Evolutionary conservation across 2,888 invertebrate species (phyloP).

Genomic region (Phasia obesa): DNA sequence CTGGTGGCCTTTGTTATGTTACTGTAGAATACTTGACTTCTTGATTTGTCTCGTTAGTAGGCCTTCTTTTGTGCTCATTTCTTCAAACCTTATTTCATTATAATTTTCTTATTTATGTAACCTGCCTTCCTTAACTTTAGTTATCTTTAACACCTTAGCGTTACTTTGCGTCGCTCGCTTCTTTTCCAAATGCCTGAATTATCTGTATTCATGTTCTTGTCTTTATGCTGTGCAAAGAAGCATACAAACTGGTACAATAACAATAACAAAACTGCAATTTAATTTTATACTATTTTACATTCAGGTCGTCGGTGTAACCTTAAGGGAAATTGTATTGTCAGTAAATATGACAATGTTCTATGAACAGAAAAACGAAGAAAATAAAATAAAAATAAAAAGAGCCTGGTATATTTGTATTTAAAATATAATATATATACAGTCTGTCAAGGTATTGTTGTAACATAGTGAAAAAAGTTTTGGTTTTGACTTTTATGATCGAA

Average conservation of each 20-base stretch:
- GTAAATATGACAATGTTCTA: conserved; percentile 62
- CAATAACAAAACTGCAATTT: conserved; percentile 49
- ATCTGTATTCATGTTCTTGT: background rate
- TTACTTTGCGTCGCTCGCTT: conserved; percentile 39
- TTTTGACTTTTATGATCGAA: too few relatives aligned
- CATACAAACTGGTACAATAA: conserved; percentile 36
- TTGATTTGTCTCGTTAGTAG: conserved; percentile 31
- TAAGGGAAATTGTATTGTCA: conserved; percentile 66
- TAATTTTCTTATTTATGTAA: conserved; percentile 28
- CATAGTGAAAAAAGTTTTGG: too few relatives aligned
- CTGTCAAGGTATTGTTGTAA: too few relatives aligned
- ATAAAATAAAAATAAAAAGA: background rate
- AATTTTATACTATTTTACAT: conserved; percentile 54
- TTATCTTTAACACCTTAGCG: conserved; percentile 55
- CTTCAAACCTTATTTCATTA: conserved; percentile 9
- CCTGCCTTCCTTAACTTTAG: conserved; percentile 27
- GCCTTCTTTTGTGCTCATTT: background rate
- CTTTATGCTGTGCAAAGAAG: conserved; percentile 7
- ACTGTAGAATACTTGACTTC: conserved; percentile 33
- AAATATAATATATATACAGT: background rate
- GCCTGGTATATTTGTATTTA: conserved; percentile 7
- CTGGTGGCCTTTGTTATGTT: conserved; percentile 16
- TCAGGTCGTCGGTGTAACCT: conserved; percentile 64
- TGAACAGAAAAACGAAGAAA: background rate
- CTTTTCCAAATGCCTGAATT: conserved; percentile 5